Conservation (phyloP, 92 coral and sea anemone species). For the Paragorgia papillata region DNA sequence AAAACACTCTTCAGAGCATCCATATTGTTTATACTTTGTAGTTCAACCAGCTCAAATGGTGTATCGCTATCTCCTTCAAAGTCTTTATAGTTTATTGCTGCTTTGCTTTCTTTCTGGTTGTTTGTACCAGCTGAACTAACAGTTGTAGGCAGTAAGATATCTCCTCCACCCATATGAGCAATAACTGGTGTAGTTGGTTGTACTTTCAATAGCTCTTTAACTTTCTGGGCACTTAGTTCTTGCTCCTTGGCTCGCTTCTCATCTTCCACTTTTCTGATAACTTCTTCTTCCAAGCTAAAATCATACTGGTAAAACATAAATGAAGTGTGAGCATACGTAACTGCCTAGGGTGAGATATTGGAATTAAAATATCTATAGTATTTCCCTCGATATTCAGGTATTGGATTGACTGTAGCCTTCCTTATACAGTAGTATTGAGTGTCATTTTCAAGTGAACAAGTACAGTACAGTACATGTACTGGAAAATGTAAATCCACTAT, state of each 20-base stretch:
- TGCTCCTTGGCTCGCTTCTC: conserved; percentile 51
- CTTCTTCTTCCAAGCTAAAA: conserved; percentile 75
- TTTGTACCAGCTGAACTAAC: conserved; percentile 59
- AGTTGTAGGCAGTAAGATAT: conserved; percentile 83
- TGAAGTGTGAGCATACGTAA: background rate
- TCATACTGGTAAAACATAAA: conserved; percentile 72
- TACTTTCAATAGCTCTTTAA: conserved; percentile 11
- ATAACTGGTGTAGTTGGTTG: conserved; percentile 53
- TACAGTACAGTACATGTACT: too few species aligned
- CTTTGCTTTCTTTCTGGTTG: conserved; percentile 66
- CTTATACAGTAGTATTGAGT: too few species aligned
- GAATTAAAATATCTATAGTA: too few species aligned
- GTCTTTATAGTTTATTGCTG: conserved; percentile 87
- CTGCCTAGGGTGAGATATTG: too few species aligned
- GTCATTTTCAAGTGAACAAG: too few species aligned
- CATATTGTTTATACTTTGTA: conserved; percentile 91
- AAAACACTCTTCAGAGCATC: conserved; percentile 90
- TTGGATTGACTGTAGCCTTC: too few species aligned
- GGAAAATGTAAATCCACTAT: too few species aligned
- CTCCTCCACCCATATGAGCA: conserved; percentile 82
- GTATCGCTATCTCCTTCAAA: conserved; percentile 85
- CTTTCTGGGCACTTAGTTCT: conserved; percentile 34
- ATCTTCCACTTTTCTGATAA: conserved; percentile 56
- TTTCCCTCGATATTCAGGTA: too few species aligned
- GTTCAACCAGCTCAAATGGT: conserved; percentile 96